These are phyloP conservation scores for Mionectes olivaceus DNA, from an alignment of 2,797 vertebrate genomes.

Conservation along the genomic window DNA sequence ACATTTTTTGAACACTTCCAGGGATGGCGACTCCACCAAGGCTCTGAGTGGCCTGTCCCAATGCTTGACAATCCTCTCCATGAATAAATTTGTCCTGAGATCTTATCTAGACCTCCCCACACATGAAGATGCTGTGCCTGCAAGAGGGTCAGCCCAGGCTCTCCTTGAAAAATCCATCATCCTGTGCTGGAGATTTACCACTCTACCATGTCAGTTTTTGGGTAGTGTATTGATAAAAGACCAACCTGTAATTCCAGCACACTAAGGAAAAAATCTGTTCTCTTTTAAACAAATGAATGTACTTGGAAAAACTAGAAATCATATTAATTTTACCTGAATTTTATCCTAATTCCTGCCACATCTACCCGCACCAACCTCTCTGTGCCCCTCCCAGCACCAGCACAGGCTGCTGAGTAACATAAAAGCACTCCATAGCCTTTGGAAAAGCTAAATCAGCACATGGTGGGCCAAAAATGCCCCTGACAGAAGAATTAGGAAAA, in stretches of 20 bases:
- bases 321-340: background rate
- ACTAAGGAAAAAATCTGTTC: background rate
- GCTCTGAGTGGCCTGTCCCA: background rate
- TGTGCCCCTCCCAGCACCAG: background rate
- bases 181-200: background rate
- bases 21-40: background rate
- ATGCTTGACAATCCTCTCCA: background rate
- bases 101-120: background rate
- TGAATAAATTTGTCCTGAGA: background rate
- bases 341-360: background rate
- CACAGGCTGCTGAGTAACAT: background rate
- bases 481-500: background rate
- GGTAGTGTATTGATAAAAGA: background rate
- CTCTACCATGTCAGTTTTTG: background rate
- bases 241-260: fast-evolving
- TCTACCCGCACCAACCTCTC: no score
- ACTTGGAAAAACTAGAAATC: background rate
- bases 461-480: background rate
- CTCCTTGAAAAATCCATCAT: background rate
- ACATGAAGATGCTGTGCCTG: background rate
- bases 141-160: background rate
- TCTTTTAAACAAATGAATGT: background rate
- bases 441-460: background rate
- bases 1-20: fast-evolving
- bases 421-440: background rate